Conservation (phyloP, 2,797 vertebrate genomes). For the Acanthurus tractus region DNA sequence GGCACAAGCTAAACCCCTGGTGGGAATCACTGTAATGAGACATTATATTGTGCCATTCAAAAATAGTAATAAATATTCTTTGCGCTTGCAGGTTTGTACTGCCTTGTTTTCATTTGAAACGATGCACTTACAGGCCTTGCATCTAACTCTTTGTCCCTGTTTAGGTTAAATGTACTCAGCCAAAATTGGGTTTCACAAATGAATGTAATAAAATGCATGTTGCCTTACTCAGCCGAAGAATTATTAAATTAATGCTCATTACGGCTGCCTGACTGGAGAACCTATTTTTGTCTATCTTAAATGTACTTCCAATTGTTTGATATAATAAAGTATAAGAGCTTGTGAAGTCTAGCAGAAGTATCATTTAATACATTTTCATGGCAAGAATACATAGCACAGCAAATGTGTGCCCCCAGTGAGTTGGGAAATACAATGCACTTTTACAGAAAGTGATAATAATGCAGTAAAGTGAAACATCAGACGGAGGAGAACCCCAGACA, state of each 20-base stretch:
- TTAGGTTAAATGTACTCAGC: not conserved
- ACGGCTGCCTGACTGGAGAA: not conserved
- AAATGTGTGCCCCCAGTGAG: constrained; percentile 24
- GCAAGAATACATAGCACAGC: constrained; percentile 15
- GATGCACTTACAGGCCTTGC: not conserved
- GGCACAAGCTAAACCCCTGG: no score
- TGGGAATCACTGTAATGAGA: not conserved
- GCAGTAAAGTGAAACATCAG: constrained; percentile 14
- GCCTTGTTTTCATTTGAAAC: not conserved
- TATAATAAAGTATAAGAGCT: constrained; percentile 17
- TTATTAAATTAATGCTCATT: constrained; percentile 4
- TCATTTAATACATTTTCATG: constrained; percentile 8
- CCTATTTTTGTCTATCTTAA: constrained; percentile 1
- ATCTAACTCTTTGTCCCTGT: not conserved
- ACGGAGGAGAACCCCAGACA: constrained; percentile 10
- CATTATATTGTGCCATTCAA: not conserved
- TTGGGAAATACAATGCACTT: constrained; percentile 21
- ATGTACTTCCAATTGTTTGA: not conserved
- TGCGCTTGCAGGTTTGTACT: not conserved
- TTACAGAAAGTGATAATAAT: constrained; percentile 19
- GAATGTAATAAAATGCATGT: not conserved
- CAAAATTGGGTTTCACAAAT: constrained; percentile 2
- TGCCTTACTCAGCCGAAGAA: not conserved
- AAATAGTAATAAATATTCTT: not conserved
- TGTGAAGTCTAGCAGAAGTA: constrained; percentile 7